Conservation (phyloP, 2,888 invertebrate genomes). For the Plutella xylostella region DNA sequence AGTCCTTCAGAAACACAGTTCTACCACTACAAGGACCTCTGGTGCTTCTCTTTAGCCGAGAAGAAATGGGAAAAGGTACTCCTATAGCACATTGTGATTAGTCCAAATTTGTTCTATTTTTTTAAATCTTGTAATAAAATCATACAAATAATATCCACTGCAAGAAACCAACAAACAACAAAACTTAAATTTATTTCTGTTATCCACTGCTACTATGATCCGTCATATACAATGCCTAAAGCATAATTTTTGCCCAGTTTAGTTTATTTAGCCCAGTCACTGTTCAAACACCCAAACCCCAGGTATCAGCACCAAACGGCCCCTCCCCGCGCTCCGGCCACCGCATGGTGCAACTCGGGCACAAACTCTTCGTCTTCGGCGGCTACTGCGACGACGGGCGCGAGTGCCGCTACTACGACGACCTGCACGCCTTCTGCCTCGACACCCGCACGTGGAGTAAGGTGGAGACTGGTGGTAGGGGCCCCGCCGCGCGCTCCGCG, state of each 20-base stretch:
- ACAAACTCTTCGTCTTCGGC: conserved; percentile 87
- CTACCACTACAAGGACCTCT: conserved; percentile 92
- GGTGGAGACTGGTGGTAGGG: conserved; percentile 72
- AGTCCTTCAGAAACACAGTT: conserved; percentile 92
- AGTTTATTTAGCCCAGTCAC: too few species aligned
- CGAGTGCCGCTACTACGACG: conserved; percentile 91
- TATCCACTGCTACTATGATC: too few species aligned
- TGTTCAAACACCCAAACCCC: too few species aligned
- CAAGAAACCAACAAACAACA: too few species aligned
- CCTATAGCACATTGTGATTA: too few species aligned
- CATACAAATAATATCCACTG: too few species aligned
- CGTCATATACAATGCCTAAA: too few species aligned
- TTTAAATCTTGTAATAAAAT: too few species aligned
- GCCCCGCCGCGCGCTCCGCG: conserved; percentile 84
- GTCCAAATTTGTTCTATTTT: too few species aligned
- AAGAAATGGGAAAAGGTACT: conserved; percentile 87
- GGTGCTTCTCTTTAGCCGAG: conserved; percentile 82
- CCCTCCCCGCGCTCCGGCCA: conserved; percentile 87
- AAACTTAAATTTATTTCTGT: too few species aligned
- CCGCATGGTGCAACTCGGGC: conserved; percentile 85
- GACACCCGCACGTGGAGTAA: conserved; percentile 84
- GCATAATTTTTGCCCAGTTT: too few species aligned
- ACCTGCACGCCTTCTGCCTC: conserved; percentile 83
- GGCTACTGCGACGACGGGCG: conserved; percentile 92
- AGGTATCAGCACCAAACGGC: conserved; percentile 64